Evolutionary conservation across 2,888 invertebrate species (phyloP).

Genomic region (Hirtodrosophila alboralis): DNA sequence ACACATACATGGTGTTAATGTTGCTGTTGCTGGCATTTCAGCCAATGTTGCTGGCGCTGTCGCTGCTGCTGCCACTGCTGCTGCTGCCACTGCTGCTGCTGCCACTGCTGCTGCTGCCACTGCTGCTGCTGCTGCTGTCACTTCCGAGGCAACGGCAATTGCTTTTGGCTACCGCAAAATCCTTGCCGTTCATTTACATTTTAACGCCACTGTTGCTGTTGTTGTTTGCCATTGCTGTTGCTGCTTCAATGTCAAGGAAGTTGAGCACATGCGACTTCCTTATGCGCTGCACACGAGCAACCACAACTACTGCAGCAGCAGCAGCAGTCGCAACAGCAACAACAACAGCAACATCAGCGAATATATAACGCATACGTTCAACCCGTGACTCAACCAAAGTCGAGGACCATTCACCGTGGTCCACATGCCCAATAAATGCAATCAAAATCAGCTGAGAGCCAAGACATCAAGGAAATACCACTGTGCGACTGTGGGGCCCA

Average conservation of each 20-base stretch:
- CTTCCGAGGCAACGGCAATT: conserved; percentile 60
- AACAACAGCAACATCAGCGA: conserved; percentile 19
- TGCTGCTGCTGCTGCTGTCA: conserved; percentile 51
- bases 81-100: conserved; percentile 45
- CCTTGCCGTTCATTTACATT: conserved; percentile 59
- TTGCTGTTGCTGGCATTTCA: conserved; percentile 8
- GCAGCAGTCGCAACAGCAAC: conserved; percentile 18
- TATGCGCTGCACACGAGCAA: conserved; percentile 59
- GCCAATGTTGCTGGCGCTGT: conserved; percentile 36
- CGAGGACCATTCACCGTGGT: conserved; percentile 38
- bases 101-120: conserved; percentile 60
- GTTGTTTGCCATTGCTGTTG: conserved; percentile 21
- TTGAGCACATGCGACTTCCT: conserved; percentile 69
- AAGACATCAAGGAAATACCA: conserved; percentile 15
- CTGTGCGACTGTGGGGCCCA: conserved; percentile 31
- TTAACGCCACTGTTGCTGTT: conserved; percentile 14
- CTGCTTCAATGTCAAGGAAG: conserved; percentile 75
- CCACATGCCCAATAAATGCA: conserved; percentile 11
- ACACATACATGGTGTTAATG: conserved; percentile 14
- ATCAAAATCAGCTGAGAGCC: conserved; percentile 6
- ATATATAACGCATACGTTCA: conserved; percentile 28
- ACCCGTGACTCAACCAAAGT: conserved; percentile 36
- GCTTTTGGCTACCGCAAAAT: conserved; percentile 60
- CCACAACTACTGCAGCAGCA: conserved; percentile 21
- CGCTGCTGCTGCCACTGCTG: conserved; percentile 28